A percentile compares a stretch with the other conserved stretches of the same genome.
Conservation (phyloP, 2,113 vertebrate species). For the Barnardius zonarius region DNA sequence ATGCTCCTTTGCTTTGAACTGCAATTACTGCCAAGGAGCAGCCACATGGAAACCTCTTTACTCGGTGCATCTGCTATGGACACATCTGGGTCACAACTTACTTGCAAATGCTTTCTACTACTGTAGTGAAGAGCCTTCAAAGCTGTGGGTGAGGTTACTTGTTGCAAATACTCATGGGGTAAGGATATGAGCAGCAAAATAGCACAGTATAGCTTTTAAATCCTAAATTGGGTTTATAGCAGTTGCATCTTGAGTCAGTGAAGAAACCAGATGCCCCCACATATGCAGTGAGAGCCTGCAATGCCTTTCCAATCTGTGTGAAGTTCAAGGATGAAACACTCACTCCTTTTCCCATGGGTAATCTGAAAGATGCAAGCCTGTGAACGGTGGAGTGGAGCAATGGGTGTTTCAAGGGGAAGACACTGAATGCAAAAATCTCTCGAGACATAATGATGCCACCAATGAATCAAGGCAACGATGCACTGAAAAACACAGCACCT, state of each 20-base stretch:
- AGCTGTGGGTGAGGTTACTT: background rate
- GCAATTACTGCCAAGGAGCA: background rate
- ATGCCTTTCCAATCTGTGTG: accelerated
- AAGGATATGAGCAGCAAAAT: background rate
- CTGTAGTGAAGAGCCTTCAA: background rate
- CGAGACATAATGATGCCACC: background rate
- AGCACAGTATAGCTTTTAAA: background rate
- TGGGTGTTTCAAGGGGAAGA: background rate
- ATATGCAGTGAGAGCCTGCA: background rate
- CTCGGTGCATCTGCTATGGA: background rate
- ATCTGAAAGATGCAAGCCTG: background rate
- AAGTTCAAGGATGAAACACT: accelerated
- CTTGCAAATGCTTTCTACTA: background rate
- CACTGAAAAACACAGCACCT: background rate
- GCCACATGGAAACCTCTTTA: background rate
- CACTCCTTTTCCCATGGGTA: background rate
- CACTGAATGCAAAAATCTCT: background rate
- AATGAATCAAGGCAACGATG: background rate
- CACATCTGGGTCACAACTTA: background rate
- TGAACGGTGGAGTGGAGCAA: background rate
- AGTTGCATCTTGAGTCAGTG: background rate
- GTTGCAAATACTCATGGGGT: background rate
- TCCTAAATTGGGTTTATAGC: background rate
- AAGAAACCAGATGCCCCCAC: accelerated
- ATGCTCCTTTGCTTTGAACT: background rate